These are phyloP conservation scores for Odontamblyopus lacepedii DNA, from an alignment of 2,797 vertebrate genomes.

Conservation along the genomic window DNA sequence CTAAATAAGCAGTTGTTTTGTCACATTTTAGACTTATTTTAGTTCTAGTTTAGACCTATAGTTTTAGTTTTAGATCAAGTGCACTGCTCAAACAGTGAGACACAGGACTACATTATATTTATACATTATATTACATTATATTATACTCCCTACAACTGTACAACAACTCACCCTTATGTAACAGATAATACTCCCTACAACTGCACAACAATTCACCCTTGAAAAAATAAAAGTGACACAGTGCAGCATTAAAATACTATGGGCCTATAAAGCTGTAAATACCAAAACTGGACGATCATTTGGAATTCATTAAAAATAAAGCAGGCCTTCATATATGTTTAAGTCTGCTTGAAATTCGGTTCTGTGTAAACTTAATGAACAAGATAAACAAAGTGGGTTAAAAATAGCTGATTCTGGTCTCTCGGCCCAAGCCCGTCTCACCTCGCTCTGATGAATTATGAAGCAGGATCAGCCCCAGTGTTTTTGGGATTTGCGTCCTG, in stretches of 20 bases:
- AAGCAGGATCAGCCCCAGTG: conserved; percentile 49
- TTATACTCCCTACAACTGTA: no score
- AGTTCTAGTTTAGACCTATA: no score
- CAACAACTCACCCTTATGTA: no score
- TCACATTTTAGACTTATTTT: no score
- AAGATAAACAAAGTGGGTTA: not conserved
- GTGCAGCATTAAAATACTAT: not conserved
- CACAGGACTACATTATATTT: no score
- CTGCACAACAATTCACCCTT: no score
- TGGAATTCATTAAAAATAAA: not conserved
- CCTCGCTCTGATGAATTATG: conserved; percentile 62
- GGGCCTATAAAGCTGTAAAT: not conserved
- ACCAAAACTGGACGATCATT: not conserved
- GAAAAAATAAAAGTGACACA: no score
- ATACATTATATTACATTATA: no score
- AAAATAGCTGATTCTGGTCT: not conserved
- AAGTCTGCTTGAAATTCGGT: not conserved
- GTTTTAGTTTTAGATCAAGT: no score
- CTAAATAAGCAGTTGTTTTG: no score
- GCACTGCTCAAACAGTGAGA: no score
- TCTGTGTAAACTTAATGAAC: not conserved
- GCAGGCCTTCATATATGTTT: not conserved
- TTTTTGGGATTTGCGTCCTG: conserved; percentile 49
- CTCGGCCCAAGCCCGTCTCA: conserved; percentile 22
- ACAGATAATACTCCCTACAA: no score